Evolutionary conservation across 1,140 invertebrate genomes (phyloP), one percentile per base, ranked within the genome.

Genomic region (Hydropsyche tenuis): DNA sequence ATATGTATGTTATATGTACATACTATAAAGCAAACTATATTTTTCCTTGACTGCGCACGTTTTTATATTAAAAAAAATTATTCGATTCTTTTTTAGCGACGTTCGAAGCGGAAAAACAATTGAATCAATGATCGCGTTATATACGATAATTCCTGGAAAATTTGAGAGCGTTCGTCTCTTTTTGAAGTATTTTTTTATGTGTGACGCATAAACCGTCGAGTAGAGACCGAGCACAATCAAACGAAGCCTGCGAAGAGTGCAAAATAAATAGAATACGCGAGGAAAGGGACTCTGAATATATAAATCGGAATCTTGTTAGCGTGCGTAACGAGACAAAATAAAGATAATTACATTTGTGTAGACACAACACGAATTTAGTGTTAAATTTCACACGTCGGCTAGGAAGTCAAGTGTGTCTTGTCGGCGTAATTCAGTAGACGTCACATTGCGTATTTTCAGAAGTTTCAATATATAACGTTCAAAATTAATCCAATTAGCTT

Each of bases 221-320:
- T 9, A 37, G 9, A 4, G 9, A 37, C 30, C 30, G 30, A 37
- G 30, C 9, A 37, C 30, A 60, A 60, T 60, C 9, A 60, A 7
- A 20, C 1, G 22, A 25, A 25, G 9, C 23, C 14, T 1, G 22
- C 2, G 56, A 60, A 25, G 56, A 60, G 23, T 12, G 56, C 56
- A 60, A 60, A 14, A 20, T 60, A 60, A 60, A 60, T 60, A 60
- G 56, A 9, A 14, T 22, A 14, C 22, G 7, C 23, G 56, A 48
- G 12, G 3, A 37, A 48, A 48, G 45, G 45, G 45, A 48, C 16
- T 12, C 4, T 37, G 30, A 37, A 37, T 7, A 25, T 27, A 60
- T 60, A 60, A 60, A 60, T 60, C 56, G 56, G 56, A 60, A 60
- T 60, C 56, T 60, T 60, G 56, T 60, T 60, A 60, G 56, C 22